A percentile compares a stretch with the other conserved stretches of the same genome.
Conservation (phyloP, 2,797 vertebrate genomes). For the Urophycis tenuis region DNA sequence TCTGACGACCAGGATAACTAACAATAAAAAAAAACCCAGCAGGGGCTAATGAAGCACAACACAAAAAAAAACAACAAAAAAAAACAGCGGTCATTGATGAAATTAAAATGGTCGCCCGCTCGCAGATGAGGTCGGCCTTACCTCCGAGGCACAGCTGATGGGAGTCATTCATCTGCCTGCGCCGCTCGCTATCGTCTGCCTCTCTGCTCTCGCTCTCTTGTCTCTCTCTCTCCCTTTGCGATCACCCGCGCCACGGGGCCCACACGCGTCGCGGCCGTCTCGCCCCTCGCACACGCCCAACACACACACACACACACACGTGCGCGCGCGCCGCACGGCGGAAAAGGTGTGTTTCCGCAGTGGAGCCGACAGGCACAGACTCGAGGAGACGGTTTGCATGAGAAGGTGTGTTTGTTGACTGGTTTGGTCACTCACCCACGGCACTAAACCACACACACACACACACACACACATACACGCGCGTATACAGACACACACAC, state of each 20-base stretch:
- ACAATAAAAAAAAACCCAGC: slow-evolving; percentile 59
- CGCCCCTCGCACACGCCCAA: not conserved
- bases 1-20: slow-evolving; percentile 63
- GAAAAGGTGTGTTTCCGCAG: slow-evolving; percentile 21
- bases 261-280: not conserved
- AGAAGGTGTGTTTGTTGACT: slow-evolving; percentile 29
- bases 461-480: not conserved
- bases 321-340: not conserved
- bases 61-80: no score
- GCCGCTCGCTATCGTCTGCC: not conserved
- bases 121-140: slow-evolving; percentile 33
- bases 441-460: not conserved
- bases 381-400: slow-evolving; percentile 29
- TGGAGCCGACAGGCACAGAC: slow-evolving; percentile 29
- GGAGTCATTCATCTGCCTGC: not conserved
- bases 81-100: slow-evolving; percentile 48
- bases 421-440: slow-evolving; percentile 18
- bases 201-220: not conserved
- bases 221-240: not conserved
- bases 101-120: slow-evolving; percentile 37
- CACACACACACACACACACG: not conserved
- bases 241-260: not conserved
- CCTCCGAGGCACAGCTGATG: slow-evolving; percentile 33
- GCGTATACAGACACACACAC: slow-evolving; percentile 12
- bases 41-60: slow-evolving; percentile 61